Evolutionary conservation across 2,113 vertebrate species (phyloP).

Genomic region (Hypocryptadius cinnamomeus): DNA sequence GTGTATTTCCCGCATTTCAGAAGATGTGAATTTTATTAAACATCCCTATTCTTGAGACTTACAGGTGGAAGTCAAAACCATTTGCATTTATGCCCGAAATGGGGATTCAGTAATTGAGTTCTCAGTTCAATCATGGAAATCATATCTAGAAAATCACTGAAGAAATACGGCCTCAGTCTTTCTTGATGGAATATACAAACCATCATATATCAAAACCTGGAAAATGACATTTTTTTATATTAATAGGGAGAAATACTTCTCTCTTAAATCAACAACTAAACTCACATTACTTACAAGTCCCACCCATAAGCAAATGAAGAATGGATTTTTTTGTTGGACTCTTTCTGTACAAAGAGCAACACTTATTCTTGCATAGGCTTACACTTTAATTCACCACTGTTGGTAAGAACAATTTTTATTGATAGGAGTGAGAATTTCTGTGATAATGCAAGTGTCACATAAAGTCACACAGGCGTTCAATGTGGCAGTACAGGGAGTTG

Average conservation of each 20-base stretch:
- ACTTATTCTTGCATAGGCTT: not conserved
- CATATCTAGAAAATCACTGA: not conserved
- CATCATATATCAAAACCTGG: not conserved
- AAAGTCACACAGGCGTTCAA: not conserved
- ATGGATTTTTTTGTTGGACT: not conserved
- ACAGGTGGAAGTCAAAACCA: not conserved
- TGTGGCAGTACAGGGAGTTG: not conserved
- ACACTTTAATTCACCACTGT: not conserved
- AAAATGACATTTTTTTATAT: slow-evolving; percentile 25
- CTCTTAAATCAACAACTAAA: slow-evolving; percentile 2
- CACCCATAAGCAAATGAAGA: not conserved
- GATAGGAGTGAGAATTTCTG: not conserved
- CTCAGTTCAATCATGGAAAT: not conserved
- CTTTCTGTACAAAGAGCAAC: not conserved
- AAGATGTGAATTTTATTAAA: not conserved
- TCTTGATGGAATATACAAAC: not conserved
- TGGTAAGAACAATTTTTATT: not conserved
- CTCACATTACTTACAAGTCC: not conserved
- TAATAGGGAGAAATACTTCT: not conserved
- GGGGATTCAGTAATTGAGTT: not conserved
- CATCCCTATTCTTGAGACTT: not conserved
- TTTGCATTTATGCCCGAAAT: not conserved
- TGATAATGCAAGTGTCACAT: not conserved
- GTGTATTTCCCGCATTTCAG: not conserved
- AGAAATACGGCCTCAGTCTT: not conserved